phyloP scores from a whole-genome alignment of 2,113 vertebrate genomes.

The Megaceryle torquata region DNA sequence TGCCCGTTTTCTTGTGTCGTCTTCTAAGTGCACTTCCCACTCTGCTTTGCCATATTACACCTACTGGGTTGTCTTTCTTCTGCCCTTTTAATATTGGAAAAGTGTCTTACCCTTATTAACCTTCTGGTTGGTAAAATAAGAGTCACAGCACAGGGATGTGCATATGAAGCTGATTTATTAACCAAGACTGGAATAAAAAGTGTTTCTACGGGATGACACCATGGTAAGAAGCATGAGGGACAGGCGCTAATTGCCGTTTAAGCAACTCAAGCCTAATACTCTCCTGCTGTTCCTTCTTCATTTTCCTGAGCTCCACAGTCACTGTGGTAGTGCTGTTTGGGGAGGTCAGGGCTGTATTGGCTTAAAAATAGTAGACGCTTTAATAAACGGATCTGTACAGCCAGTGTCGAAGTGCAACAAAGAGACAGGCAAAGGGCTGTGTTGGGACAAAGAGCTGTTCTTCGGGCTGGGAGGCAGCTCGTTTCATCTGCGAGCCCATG shows the following conservation, averaged over 20 bases:
- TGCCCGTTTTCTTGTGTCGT: not conserved
- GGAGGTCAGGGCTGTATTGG: not conserved
- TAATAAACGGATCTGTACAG: not conserved
- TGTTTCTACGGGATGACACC: not conserved
- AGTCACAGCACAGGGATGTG: not conserved
- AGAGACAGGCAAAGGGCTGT: not conserved
- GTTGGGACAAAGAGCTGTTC: not conserved
- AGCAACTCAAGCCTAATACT: not conserved
- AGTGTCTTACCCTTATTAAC: not conserved
- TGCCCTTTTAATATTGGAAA: not conserved
- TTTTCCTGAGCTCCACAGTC: not conserved
- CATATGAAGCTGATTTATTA: not conserved
- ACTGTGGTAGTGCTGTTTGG: not conserved
- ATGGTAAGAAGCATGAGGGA: not conserved
- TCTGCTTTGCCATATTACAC: not conserved
- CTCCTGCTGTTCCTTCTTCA: constrained; percentile 9
- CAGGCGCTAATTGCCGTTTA: not conserved
- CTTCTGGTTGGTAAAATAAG: not conserved
- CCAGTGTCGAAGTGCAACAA: not conserved
- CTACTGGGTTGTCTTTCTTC: not conserved
- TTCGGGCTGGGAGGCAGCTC: not conserved
- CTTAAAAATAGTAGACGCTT: not conserved
- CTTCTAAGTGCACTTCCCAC: not conserved
- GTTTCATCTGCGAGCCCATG: not conserved
- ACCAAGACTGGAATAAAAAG: not conserved